Percentiles rank a stretch among this genome's conserved stretches.
These are phyloP conservation scores for Drosophila subquinaria DNA, from an alignment of 2,888 invertebrate genomes.

Conservation along the genomic window DNA sequence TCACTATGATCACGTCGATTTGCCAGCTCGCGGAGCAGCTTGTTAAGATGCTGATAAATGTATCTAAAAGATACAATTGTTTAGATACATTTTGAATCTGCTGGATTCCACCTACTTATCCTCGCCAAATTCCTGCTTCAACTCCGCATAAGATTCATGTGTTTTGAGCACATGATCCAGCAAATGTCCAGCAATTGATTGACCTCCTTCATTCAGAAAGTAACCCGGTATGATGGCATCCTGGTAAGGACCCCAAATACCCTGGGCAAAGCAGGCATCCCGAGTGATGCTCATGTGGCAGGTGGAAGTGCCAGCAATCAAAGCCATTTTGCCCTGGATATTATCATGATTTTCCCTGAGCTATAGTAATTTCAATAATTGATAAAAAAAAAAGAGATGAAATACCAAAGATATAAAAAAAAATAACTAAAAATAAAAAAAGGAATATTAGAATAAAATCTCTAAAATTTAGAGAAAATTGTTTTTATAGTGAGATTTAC, in stretches of 20 bases:
- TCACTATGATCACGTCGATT: conserved; percentile 86
- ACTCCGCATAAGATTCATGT: conserved; percentile 89
- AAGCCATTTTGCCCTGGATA: conserved; percentile 80
- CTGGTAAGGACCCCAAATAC: conserved; percentile 98
- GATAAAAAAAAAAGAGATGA: no score
- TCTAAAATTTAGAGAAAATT: no score
- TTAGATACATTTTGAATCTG: not conserved
- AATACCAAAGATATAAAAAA: no score
- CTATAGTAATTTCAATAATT: not conserved
- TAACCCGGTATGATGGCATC: conserved; percentile 94
- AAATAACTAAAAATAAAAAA: no score
- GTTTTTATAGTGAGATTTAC: no score
- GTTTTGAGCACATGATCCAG: conserved; percentile 93
- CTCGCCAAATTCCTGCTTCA: conserved; percentile 79
- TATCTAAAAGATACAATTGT: conserved; percentile 86
- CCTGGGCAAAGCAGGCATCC: conserved; percentile 90
- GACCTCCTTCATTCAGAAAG: conserved; percentile 97
- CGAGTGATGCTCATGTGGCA: conserved; percentile 96
- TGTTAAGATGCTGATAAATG: conserved; percentile 90
- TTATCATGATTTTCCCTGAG: conserved; percentile 31
- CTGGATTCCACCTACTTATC: conserved; percentile 66
- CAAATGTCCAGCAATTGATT: conserved; percentile 96
- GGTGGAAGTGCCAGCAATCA: conserved; percentile 98
- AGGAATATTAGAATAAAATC: no score
- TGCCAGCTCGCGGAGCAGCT: conserved; percentile 88